These are phyloP conservation scores for Brachyhypopomus occidentalis DNA, from an alignment of 2,113 vertebrate species.

Conservation along the genomic window DNA sequence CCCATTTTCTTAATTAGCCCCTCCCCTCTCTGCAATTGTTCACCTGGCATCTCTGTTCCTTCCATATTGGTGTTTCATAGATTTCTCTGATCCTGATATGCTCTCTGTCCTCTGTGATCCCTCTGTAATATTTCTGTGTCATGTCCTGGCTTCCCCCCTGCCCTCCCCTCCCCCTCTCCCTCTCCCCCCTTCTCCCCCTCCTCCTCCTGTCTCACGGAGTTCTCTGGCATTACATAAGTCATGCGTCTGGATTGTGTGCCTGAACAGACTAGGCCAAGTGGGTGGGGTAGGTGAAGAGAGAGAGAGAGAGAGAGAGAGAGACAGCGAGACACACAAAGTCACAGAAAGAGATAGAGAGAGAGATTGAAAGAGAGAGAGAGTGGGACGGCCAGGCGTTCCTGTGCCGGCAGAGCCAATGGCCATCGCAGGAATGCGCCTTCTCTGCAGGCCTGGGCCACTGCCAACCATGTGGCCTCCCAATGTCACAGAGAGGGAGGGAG, in stretches of 20 bases:
- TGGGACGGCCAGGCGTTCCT: conserved; percentile 57
- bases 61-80: conserved; percentile 10
- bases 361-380: conserved; percentile 62
- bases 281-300: not conserved
- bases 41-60: conserved; percentile 37
- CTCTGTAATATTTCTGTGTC: not conserved
- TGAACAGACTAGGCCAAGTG: not conserved
- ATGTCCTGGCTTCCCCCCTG: conserved; percentile 23
- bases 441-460: conserved; percentile 64
- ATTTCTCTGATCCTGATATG: conserved; percentile 48
- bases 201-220: conserved; percentile 18
- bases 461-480: conserved; percentile 71
- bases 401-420: conserved; percentile 57
- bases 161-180: conserved; percentile 44
- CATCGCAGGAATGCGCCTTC: conserved; percentile 69
- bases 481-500: conserved; percentile 60
- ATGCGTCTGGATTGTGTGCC: conserved; percentile 60
- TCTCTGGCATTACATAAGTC: conserved; percentile 62
- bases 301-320: conserved; percentile 49
- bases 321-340: conserved; percentile 50
- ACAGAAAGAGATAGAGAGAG: conserved; percentile 58
- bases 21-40: conserved; percentile 2
- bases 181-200: not conserved
- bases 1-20: not conserved
- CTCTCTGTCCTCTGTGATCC: not conserved